Evolutionary conservation across 2,113 vertebrate genomes (phyloP), one percentile per base, ranked within the genome.

Genomic region (Mastomys coucha): DNA sequence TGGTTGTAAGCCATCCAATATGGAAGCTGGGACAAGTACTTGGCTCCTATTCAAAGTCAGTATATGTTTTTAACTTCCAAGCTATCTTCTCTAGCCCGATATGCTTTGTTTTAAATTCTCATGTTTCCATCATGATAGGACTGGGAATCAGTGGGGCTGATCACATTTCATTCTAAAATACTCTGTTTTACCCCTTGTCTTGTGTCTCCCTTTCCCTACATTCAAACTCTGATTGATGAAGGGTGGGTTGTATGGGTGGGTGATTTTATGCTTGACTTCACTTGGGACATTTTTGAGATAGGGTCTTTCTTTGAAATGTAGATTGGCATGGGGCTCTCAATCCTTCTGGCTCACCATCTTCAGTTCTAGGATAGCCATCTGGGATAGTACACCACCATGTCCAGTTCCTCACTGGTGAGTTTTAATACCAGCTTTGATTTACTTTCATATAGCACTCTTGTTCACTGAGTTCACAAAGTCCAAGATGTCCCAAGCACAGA

Each of bases 201-300:
- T 70, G 10, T 53, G 1, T 26, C 56, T 0, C 13, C 26, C 28
- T 4, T 63, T 26, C 31, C 45, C 33, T 3, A 0, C 26, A 76
- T 31, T 75, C 5, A 63, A 2, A 85, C 49, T 65, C 67, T 82
- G 28, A 33, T 5, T 82, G n/a, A 39, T 93, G 8, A 45, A 42
- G 39, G 26, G n/a, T 12, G 24, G 45, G 70, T 28, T 67, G 65
- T 26, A 10, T 33, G 11, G 31, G 12, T 70, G 3, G 36, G 17
- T 39, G 24, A 12, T 31, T 67, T 31, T 67, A 67, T 73, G 82
- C 10, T 6, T 20, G 13, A 10, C 2, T 85, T 45, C 7, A 60
- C 31, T 85, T 85, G 26, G 39, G 60, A 20, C 45, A 85, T 65
- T 60, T 60, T 65, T 17, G 60, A 65, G 4, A 36, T 49, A n/a